Conservation (phyloP, 2,797 vertebrate species). For the Cyclopterus lumpus region DNA sequence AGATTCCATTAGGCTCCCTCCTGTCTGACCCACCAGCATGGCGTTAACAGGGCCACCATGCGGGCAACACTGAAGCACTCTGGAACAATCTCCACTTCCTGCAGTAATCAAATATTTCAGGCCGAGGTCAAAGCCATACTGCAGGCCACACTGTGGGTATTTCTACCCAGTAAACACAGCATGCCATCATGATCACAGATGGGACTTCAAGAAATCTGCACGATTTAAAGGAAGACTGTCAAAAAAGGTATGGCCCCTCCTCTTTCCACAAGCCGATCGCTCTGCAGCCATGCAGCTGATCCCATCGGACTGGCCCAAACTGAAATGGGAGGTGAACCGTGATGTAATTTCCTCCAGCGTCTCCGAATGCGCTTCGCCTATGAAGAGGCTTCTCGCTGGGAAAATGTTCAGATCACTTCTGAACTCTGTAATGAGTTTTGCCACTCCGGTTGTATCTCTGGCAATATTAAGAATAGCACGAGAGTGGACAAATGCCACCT, state of each 20-base stretch:
- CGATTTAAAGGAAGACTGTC: slow-evolving; percentile 56
- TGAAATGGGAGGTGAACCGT: slow-evolving; percentile 71
- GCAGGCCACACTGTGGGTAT: slow-evolving; percentile 41
- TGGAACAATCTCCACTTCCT: slow-evolving; percentile 32
- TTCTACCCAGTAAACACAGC: slow-evolving; percentile 52
- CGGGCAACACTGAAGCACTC: slow-evolving; percentile 42
- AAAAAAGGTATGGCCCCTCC: slow-evolving; percentile 33
- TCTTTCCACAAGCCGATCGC: slow-evolving; percentile 49
- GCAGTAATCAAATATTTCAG: slow-evolving; percentile 64
- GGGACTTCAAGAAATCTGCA: slow-evolving; percentile 54
- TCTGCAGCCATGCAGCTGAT: slow-evolving; percentile 63
- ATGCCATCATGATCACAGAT: slow-evolving; percentile 47
- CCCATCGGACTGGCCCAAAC: slow-evolving; percentile 66
- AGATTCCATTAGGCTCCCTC: slow-evolving; percentile 70
- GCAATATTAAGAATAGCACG: slow-evolving; percentile 60
- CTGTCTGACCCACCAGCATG: slow-evolving; percentile 62
- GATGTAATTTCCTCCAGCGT: slow-evolving; percentile 69
- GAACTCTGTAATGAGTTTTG: slow-evolving; percentile 72
- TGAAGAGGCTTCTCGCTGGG: slow-evolving; percentile 63
- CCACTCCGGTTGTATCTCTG: slow-evolving; percentile 60
- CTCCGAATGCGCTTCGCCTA: slow-evolving; percentile 54
- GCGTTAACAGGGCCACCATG: slow-evolving; percentile 56
- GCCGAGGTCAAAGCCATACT: slow-evolving; percentile 57
- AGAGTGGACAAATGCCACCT: slow-evolving; percentile 59
- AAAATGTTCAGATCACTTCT: slow-evolving; percentile 73